Percentiles rank a stretch among this genome's conserved stretches.
These are phyloP conservation scores for Oegoconia quadripuncta DNA, from an alignment of 2,888 invertebrate genomes.

Conservation along the genomic window DNA sequence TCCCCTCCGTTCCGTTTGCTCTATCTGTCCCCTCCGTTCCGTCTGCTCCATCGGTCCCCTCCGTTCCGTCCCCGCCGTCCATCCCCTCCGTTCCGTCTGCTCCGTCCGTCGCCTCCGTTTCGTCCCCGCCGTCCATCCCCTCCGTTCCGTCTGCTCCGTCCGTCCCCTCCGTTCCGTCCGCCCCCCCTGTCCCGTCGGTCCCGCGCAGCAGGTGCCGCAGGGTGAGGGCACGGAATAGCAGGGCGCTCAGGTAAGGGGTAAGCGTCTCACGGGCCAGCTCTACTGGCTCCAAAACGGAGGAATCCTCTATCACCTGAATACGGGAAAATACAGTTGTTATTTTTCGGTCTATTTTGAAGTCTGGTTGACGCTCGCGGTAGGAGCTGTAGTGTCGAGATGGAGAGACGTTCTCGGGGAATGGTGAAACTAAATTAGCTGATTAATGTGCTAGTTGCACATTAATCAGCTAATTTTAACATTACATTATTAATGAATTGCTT, in stretches of 20 bases:
- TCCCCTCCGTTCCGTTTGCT: conserved; percentile 1
- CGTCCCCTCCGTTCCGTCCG: not conserved
- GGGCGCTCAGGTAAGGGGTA: conserved; percentile 34
- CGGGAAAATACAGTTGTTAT: too few relatives aligned
- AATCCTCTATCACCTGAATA: conserved; percentile 27
- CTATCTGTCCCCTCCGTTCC: conserved; percentile 1
- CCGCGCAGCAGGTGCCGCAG: not conserved
- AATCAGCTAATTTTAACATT: too few relatives aligned
- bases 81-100: not conserved
- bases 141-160: not conserved
- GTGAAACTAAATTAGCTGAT: too few relatives aligned
- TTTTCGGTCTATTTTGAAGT: too few relatives aligned
- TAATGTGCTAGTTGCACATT: too few relatives aligned
- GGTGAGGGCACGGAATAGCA: conserved; percentile 25
- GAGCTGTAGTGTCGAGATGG: too few relatives aligned
- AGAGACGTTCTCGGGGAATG: too few relatives aligned
- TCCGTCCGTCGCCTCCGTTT: not conserved
- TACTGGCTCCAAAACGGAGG: conserved; percentile 3
- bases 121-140: not conserved
- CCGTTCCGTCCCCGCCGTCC: not conserved
- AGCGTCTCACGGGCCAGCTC: conserved; percentile 33
- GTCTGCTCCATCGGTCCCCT: not conserved
- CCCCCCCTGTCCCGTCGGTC: too few relatives aligned
- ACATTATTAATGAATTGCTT: too few relatives aligned
- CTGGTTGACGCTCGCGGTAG: too few relatives aligned